Evolutionary conservation across 1,140 invertebrate genomes (phyloP).

Genomic region (Diabrotica virgifera): DNA sequence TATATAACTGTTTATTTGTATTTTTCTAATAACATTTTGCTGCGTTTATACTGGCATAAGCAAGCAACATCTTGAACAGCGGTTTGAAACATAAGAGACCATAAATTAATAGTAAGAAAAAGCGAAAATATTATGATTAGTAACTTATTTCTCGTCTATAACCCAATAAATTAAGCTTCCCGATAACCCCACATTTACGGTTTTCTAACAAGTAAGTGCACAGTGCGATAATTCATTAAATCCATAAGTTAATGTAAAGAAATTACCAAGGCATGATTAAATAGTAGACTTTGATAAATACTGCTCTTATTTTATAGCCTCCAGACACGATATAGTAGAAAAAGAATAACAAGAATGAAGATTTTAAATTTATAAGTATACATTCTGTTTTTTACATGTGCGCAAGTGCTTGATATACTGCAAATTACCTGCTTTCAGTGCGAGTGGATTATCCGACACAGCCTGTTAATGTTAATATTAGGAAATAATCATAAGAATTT

Average conservation of each 20-base stretch:
- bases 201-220: conserved; percentile 8
- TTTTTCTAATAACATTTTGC: too few species aligned
- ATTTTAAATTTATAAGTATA: conserved; percentile 23
- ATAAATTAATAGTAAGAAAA: too few species aligned
- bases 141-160: too few species aligned
- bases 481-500: too few species aligned
- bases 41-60: too few species aligned
- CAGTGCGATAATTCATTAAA: conserved; percentile 7
- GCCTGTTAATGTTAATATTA: too few species aligned
- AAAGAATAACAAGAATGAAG: conserved; percentile 25
- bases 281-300: conserved; percentile 27
- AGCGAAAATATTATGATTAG: too few species aligned
- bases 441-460: too few species aligned
- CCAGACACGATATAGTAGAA: conserved; percentile 20
- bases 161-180: conserved; percentile 6
- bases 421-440: conserved; percentile 21
- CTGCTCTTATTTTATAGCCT: conserved; percentile 22
- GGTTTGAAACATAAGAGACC: too few species aligned
- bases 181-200: neutral
- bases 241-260: conserved; percentile 21
- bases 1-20: too few species aligned
- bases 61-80: too few species aligned
- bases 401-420: conserved; percentile 25
- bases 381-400: conserved; percentile 14
- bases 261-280: conserved; percentile 27